Percentiles rank a stretch among this genome's conserved stretches.
These are phyloP conservation scores for Lepus europaeus DNA, from an alignment of 2,113 vertebrate genomes.

Conservation along the genomic window DNA sequence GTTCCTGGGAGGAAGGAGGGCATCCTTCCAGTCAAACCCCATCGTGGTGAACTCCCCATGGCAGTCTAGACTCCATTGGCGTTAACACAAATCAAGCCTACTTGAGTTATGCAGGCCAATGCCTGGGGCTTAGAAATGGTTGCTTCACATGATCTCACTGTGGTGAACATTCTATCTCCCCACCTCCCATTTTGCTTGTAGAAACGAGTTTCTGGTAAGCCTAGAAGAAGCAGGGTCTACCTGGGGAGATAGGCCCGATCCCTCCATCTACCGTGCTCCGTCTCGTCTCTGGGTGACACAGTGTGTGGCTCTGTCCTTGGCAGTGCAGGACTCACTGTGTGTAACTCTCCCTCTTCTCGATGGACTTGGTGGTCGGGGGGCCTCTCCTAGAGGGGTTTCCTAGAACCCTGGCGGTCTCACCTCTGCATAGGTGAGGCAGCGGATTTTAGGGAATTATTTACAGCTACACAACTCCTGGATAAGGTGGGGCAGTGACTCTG, in stretches of 20 bases:
- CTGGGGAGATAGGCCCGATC: not conserved
- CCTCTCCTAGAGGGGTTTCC: not conserved
- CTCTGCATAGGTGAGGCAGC: not conserved
- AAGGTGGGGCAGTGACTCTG: not conserved
- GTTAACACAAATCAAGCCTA: not conserved
- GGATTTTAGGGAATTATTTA: not conserved
- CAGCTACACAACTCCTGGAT: not conserved
- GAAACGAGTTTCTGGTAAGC: not conserved
- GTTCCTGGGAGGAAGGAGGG: not conserved
- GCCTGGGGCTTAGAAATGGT: not conserved
- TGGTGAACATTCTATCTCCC: not conserved
- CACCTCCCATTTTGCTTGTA: not conserved
- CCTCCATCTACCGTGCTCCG: not conserved
- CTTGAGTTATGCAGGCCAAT: not conserved
- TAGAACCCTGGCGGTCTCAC: not conserved
- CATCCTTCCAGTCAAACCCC: not conserved
- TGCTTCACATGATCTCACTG: not conserved
- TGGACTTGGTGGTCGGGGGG: not conserved
- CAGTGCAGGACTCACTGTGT: not conserved
- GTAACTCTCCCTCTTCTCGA: not conserved
- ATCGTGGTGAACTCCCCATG: not conserved
- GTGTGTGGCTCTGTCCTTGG: not conserved
- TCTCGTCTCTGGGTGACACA: not conserved
- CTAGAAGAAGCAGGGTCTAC: not conserved
- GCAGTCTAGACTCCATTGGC: not conserved